Percentiles rank a stretch among this genome's conserved stretches.
Conservation (phyloP, 2,888 invertebrate species). For the Plagodis pulveraria region DNA sequence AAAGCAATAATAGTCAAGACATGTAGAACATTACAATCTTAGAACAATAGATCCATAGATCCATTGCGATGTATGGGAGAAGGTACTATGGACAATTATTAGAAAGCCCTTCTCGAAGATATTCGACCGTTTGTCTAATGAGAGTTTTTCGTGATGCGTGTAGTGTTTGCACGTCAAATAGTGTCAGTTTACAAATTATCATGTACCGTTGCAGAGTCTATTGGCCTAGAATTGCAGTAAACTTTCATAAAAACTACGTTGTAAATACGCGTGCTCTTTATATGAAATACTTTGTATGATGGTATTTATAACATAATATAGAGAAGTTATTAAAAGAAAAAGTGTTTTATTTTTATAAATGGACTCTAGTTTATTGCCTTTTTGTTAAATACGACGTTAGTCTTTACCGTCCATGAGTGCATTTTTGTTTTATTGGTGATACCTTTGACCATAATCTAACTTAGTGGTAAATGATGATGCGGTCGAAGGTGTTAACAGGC, state of each 20-base stretch:
- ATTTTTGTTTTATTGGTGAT: too few species aligned
- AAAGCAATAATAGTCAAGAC: constrained; percentile 32
- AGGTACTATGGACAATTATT: constrained; percentile 50
- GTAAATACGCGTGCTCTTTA: constrained; percentile 6
- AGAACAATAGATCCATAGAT: constrained; percentile 42
- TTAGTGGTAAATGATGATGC: too few species aligned
- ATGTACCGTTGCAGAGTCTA: constrained; percentile 34
- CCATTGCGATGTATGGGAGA: constrained; percentile 40
- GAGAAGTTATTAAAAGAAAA: background rate
- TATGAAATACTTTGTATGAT: background rate
- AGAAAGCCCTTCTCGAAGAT: constrained; percentile 60
- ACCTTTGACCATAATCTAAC: too few species aligned
- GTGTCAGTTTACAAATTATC: constrained; percentile 41
- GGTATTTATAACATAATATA: background rate
- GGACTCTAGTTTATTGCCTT: too few species aligned
- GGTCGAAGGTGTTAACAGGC: too few species aligned
- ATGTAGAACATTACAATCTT: constrained; percentile 37
- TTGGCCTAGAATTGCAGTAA: constrained; percentile 26
- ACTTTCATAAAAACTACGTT: constrained; percentile 18
- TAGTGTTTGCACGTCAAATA: constrained; percentile 49
- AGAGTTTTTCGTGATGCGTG: constrained; percentile 56
- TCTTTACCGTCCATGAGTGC: too few species aligned
- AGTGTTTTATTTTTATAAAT: background rate
- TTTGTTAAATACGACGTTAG: too few species aligned
- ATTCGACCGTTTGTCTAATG: constrained; percentile 49